Evolutionary conservation across 2,888 invertebrate species (phyloP), one percentile per base, ranked within the genome.

Genomic region (Cacoxenus indagator): DNA sequence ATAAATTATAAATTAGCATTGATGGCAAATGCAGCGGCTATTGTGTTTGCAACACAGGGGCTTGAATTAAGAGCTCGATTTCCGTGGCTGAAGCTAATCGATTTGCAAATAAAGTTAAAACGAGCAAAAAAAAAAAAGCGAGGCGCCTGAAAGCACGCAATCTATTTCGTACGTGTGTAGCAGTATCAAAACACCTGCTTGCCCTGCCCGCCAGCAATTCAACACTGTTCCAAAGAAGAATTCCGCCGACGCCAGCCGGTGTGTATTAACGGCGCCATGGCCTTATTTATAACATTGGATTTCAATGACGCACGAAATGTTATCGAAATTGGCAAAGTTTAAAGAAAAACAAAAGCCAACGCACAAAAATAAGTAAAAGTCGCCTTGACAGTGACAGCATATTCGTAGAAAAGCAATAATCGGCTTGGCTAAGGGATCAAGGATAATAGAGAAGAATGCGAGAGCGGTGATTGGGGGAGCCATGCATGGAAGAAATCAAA

Each of bases 61-160:
- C n/a, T n/a, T n/a, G n/a, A n/a, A n/a, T n/a, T n/a, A n/a, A n/a
- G n/a, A n/a, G n/a, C n/a, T n/a, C n/a, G n/a, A n/a, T n/a, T n/a
- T n/a, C n/a, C n/a, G n/a, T n/a, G n/a, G n/a, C n/a, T n/a, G n/a
- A 5, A 51, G 57, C 29, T 59, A 59, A 59, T 31, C 59, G 59
- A 59, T 59, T 59, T 19, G 37, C 59, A 19, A 59, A 59, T 17
- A 59, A 31, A 31, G 11, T 24, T 11, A 55, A 26, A 51, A 19
- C 19, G 9, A 11, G 19, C 2, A 6, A 2, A n/a, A 11, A 22
- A 29, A 17, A 17, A 59, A 17, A 29, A 37, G 19, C 19, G 19
- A n/a, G 31, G 59, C 59, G 59, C 59, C 59, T 22, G n/a, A 29
- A 19, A 31, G 11, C 59, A 59, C 59, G 59, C 59, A 59, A 59